phyloP scores from a whole-genome alignment of 2,888 invertebrate genomes.

The Lasiommata megera region DNA sequence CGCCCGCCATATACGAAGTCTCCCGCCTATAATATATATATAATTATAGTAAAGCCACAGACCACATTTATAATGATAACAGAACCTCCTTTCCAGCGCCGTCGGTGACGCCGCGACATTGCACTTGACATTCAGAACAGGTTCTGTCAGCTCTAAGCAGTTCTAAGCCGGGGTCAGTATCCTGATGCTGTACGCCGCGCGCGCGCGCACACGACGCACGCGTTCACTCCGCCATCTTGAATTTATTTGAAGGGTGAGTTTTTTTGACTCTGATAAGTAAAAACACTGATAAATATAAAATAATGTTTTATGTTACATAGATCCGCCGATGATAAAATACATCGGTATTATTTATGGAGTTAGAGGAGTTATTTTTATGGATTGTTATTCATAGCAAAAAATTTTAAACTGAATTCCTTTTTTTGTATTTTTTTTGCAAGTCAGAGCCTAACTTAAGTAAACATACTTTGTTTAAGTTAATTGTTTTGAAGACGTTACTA shows the following conservation, averaged over 20 bases:
- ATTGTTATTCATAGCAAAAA: background rate
- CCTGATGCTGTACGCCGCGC: constrained; percentile 51
- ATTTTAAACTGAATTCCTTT: background rate
- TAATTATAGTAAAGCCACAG: no score
- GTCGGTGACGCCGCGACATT: constrained; percentile 15
- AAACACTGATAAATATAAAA: no score
- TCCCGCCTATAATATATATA: no score
- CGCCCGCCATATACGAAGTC: no score
- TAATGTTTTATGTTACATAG: no score
- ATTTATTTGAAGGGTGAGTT: constrained; percentile 10
- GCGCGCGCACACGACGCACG: constrained; percentile 41
- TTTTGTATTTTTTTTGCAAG: background rate
- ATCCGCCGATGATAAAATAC: background rate
- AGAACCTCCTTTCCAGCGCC: background rate
- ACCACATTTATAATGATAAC: no score
- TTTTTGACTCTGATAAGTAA: no score
- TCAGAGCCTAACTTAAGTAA: no score
- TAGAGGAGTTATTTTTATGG: background rate
- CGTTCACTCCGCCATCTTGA: constrained; percentile 19
- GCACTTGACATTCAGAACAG: constrained; percentile 21
- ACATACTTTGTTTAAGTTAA: no score
- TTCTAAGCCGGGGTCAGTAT: constrained; percentile 45
- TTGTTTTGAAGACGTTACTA: no score
- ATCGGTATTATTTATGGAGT: no score
- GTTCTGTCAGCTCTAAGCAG: constrained; percentile 14